Evolutionary conservation across 1,140 invertebrate species (phyloP), one percentile per base, ranked within the genome.

Genomic region (Latrodectus geometricus): DNA sequence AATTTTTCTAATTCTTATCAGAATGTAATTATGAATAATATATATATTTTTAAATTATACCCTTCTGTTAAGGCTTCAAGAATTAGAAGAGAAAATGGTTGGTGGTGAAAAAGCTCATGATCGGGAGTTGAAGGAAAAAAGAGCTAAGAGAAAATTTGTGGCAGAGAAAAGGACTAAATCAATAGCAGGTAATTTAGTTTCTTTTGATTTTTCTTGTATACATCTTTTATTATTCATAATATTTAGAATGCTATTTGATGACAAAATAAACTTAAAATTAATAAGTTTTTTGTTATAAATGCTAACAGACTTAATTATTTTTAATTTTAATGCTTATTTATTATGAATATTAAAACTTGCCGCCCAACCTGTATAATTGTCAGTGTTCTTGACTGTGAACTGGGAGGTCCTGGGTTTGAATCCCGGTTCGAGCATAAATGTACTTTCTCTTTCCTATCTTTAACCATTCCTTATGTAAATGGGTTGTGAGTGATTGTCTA

Each of bases 91-190:
- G 66, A 93, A 94, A 88, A 93, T 97, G 92, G 95, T 96, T 83
- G 96, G 96, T 49, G 96, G 96, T 3, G 96, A 97, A 89, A 93
- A 94, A 88, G 94, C 93, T 3, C 91, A 95, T 89, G 95, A 96
- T 90, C 91, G 91, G 78, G 91, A 92, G 87, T 89, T 93, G 52
- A 93, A 93, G 88, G 92, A 93, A 88, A 93, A 93, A 88, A 90
- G 95, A 86, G 91, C 93, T 79, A 93, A 93, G 82, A 94, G 94
- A 87, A 95, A 93, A 80, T 93, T 94, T 89, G 91, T 95, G 56
- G 94, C 94, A 66, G 95, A 96, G 90, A 92, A 93, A 74, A 92
- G 94, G 88, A 91, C 94, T 17, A 92, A 92, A 89, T 90, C 91
- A 87, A 90, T 94, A 20, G 91, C 91, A 81, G 91, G 92, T 92